phyloP scores from a whole-genome alignment of 2,113 vertebrate genomes.

The Festucalex cinctus region DNA sequence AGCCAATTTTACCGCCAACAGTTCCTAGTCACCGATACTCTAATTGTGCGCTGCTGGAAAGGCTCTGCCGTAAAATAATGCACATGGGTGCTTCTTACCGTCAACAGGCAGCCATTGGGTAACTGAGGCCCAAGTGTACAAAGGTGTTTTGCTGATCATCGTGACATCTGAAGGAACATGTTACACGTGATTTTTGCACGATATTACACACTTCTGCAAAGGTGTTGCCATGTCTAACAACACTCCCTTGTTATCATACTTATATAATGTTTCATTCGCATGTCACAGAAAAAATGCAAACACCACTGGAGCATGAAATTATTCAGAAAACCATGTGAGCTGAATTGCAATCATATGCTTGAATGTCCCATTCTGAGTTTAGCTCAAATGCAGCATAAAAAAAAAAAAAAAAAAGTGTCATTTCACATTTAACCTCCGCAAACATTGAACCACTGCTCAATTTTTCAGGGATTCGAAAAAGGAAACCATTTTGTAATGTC shows the following conservation, averaged over 20 bases:
- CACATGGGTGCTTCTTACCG: no score
- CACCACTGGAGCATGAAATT: slow-evolving; percentile 30
- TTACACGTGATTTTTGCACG: slow-evolving; percentile 1
- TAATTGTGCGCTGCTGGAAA: no score
- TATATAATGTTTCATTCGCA: slow-evolving; percentile 10
- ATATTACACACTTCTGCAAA: neutral
- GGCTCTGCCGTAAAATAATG: no score
- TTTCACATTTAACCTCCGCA: slow-evolving; percentile 12
- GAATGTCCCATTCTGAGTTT: slow-evolving; percentile 15
- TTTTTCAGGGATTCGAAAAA: slow-evolving; percentile 23
- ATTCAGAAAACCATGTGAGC: slow-evolving; percentile 36
- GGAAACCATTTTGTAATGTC: slow-evolving; percentile 7
- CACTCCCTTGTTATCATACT: neutral
- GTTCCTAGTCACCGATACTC: no score
- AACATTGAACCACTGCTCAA: slow-evolving; percentile 14
- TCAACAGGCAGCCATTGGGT: neutral
- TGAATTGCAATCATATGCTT: slow-evolving; percentile 28
- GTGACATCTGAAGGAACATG: slow-evolving; percentile 31
- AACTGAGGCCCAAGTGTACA: slow-evolving; percentile 33
- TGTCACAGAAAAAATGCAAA: slow-evolving; percentile 16
- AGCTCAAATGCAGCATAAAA: slow-evolving; percentile 17
- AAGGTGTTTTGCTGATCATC: slow-evolving; percentile 18
- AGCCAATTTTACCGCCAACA: no score
- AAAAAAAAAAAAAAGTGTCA: neutral
- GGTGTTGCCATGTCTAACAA: neutral